Base-by-base conservation (phyloP, 2,888 invertebrate genomes). In the Taphrorychus bicolor region DNA sequence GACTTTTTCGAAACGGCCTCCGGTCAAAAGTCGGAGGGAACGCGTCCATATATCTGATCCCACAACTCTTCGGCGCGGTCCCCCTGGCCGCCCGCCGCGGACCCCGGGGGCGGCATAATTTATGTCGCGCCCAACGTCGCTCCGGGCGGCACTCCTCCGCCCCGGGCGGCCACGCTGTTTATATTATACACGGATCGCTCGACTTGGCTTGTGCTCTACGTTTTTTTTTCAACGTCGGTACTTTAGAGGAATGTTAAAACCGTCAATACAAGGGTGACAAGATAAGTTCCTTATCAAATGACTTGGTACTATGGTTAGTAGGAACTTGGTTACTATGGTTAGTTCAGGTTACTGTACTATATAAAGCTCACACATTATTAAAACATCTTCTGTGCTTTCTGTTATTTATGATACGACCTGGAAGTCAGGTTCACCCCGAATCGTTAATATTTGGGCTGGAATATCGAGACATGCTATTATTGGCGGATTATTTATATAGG, bases 141-240 rank as follows among this genome's bases (percentile, higher is more conserved):
- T 71, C 67, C 60, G 73, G 77, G 73, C 73, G 76, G 77, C 79
- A 77, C 79, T 79, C 79, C 79, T 79, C 78, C 74, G 79, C 80
- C 77, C 74, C 70, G 71, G 75, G 80, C 78, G 75, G 78, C 78
- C 80, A 80, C 81, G 80, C 77, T 78, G 77, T 79, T 78, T 79
- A 76, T 80, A 80, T 79, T 79, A 79, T 79, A 76, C 60, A 76
- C 61, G 66, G 60, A 60, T 66, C 66, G 66, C 40, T 58, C 61
- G 61, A 61, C 56, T 51, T 66, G 57, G 57, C 66, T 66, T 60
- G 66, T 56, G 66, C 66, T 58, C 61, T 41, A 48, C 76, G 75
- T 75, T 76, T 66, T 71, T 69, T 72, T 72, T 65, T 60, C 1
- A 7, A 19, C 40, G 51, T 21, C 21, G 51, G 32, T 32, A 32